A percentile compares a stretch with the other conserved stretches of the same genome.
Evolutionary conservation across 2,797 vertebrate species (phyloP).

Genomic region (Lacerta bilineata): DNA sequence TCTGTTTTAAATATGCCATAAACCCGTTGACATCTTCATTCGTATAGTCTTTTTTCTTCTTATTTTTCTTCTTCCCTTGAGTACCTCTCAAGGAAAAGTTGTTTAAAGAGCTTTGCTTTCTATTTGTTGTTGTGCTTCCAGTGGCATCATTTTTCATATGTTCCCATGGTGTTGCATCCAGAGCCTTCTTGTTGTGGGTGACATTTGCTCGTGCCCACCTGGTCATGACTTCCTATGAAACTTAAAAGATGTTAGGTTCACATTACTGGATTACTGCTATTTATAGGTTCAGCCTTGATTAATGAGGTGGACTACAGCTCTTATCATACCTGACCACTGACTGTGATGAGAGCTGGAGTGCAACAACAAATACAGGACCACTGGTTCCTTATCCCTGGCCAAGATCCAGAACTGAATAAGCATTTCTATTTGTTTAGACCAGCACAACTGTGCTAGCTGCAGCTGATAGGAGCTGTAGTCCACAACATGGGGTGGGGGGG

Average conservation of each 20-base stretch:
- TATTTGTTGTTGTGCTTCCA: constrained; percentile 20
- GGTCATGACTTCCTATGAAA: constrained; percentile 81
- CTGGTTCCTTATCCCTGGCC: too few relatives aligned
- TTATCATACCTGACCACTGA: too few relatives aligned
- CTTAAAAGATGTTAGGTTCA: constrained; percentile 29
- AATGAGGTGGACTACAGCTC: background rate
- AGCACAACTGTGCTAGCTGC: too few relatives aligned
- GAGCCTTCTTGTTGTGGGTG: constrained; percentile 80
- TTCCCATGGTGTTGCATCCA: constrained; percentile 89
- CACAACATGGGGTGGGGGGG: too few relatives aligned
- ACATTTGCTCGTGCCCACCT: constrained; percentile 89
- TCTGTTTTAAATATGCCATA: constrained; percentile 82
- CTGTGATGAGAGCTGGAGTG: too few relatives aligned
- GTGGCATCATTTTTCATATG: constrained; percentile 74
- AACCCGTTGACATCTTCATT: constrained; percentile 93
- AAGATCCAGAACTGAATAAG: background rate
- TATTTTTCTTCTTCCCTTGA: constrained; percentile 76
- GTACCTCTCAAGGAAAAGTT: constrained; percentile 63
- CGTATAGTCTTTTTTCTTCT: constrained; percentile 84
- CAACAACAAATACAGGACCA: too few relatives aligned
- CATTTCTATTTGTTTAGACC: background rate
- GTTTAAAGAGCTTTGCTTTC: constrained; percentile 6
- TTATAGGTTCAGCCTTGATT: background rate
- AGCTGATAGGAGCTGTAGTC: too few relatives aligned
- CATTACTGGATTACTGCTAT: background rate